Evolutionary conservation across 1,140 invertebrate species (phyloP), one percentile per base, ranked within the genome.

Genomic region (Dendrolimus kikuchii): DNA sequence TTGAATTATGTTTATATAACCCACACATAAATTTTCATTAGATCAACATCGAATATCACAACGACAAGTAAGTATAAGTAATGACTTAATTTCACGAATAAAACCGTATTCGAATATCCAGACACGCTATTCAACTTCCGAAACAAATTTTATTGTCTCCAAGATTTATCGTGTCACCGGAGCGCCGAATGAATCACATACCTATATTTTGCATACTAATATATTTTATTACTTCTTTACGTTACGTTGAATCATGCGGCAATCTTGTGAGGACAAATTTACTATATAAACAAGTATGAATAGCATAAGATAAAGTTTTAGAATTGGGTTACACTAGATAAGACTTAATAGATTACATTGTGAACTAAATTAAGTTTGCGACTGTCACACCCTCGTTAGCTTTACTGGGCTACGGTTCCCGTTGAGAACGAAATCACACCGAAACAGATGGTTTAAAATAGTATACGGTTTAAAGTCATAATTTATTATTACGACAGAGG

Each of bases 361-460:
- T 23, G 23, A 23, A 23, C 23, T 51, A 57, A 70, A 70, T 67
- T 52, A 70, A 70, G 64, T 70, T 70, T 55, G 60, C 50, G 46
- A 48, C 39, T 55, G 62, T 69, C 64, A 59, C 60, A 72, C 69
- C 69, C 72, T 67, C 56, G 64, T 74, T 68, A 72, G 49, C 51
- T 43, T 23, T 23, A 23, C 40, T 7, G 7, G 7, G 47, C 9
- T 5, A 23, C 40, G 40, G 6, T 6, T 48, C 51, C 42, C 41
- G 41, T 9, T 7, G 46, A 46, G 51, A 47, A 40, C 41, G 37
- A 51, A 58, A 60, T 55, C 59, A 58, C 39, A 40, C 10, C 43
- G 10, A 23, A 40, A 56, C 63, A 65, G 52, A 53, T 55, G 59
- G 52, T 23, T 23, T 23, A 23, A 54, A 41, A 57, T 23, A 40